These are phyloP conservation scores for Caenorhabditis latens DNA, from an alignment of 1,140 invertebrate genomes.

Conservation along the genomic window DNA sequence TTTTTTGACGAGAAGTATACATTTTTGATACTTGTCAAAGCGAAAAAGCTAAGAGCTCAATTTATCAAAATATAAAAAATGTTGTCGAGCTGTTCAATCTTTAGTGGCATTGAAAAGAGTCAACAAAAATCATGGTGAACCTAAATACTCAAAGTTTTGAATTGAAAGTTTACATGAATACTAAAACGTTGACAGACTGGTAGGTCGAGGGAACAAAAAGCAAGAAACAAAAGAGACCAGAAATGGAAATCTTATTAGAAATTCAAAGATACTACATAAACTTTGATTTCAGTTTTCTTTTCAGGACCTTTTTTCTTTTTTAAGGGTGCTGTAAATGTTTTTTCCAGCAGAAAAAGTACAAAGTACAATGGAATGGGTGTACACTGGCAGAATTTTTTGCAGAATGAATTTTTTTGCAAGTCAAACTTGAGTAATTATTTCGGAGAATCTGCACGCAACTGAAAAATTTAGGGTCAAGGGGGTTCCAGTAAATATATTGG, in stretches of 20 bases:
- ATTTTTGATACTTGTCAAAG: slow-evolving; percentile 41
- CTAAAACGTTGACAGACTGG: slow-evolving; percentile 22
- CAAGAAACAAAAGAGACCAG: slow-evolving; percentile 1
- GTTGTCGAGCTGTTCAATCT: background rate
- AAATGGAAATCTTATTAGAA: background rate
- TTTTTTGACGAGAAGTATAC: slow-evolving; percentile 49
- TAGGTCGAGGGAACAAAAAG: slow-evolving; percentile 19
- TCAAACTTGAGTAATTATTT: too few relatives aligned
- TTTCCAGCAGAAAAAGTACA: background rate
- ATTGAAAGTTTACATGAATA: slow-evolving; percentile 7
- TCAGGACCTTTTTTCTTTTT: too few relatives aligned
- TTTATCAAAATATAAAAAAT: slow-evolving; percentile 19
- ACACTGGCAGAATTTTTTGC: background rate
- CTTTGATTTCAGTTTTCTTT: background rate
- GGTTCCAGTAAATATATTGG: background rate
- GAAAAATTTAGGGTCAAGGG: too few relatives aligned
- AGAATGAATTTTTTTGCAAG: background rate
- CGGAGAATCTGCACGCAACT: too few relatives aligned
- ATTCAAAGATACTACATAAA: slow-evolving; percentile 36
- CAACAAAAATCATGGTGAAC: background rate
- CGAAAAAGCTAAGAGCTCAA: slow-evolving; percentile 6
- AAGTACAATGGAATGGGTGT: background rate
- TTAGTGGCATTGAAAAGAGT: background rate
- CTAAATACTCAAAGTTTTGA: background rate
- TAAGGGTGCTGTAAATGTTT: background rate